A percentile compares a stretch with the other conserved stretches of the same genome.
These are phyloP conservation scores for Phytoseiulus persimilis DNA, from an alignment of 2,888 invertebrate genomes.

Conservation along the genomic window DNA sequence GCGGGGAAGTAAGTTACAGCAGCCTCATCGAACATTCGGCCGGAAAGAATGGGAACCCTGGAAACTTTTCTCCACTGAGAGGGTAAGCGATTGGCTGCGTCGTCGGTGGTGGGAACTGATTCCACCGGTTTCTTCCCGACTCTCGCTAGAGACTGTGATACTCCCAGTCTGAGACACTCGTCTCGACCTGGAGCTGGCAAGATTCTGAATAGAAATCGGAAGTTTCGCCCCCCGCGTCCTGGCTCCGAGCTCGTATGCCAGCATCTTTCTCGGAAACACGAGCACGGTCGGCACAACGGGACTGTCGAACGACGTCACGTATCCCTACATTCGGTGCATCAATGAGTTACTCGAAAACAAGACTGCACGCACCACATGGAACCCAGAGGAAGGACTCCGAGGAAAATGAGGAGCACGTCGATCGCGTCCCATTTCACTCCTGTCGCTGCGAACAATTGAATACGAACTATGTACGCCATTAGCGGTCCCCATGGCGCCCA, in stretches of 20 bases:
- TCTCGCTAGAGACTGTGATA: too few relatives aligned
- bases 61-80: too few relatives aligned
- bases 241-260: background rate
- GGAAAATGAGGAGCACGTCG: background rate
- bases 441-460: background rate
- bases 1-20: too few relatives aligned
- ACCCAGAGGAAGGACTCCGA: background rate
- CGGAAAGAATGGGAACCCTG: too few relatives aligned
- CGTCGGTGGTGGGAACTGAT: too few relatives aligned
- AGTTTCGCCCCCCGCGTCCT: background rate
- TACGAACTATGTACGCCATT: background rate
- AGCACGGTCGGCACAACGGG: background rate
- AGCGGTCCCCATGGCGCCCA: background rate
- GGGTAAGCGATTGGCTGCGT: too few relatives aligned
- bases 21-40: too few relatives aligned
- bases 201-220: too few relatives aligned
- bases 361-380: background rate
- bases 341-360: background rate
- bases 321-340: background rate
- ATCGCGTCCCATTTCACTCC: background rate
- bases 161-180: too few relatives aligned
- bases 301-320: background rate
- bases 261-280: background rate
- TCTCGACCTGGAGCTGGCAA: too few relatives aligned
- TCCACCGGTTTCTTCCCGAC: too few relatives aligned